These are phyloP conservation scores for Xiphophorus birchmanni DNA, from an alignment of 2,797 vertebrate species.

Conservation along the genomic window DNA sequence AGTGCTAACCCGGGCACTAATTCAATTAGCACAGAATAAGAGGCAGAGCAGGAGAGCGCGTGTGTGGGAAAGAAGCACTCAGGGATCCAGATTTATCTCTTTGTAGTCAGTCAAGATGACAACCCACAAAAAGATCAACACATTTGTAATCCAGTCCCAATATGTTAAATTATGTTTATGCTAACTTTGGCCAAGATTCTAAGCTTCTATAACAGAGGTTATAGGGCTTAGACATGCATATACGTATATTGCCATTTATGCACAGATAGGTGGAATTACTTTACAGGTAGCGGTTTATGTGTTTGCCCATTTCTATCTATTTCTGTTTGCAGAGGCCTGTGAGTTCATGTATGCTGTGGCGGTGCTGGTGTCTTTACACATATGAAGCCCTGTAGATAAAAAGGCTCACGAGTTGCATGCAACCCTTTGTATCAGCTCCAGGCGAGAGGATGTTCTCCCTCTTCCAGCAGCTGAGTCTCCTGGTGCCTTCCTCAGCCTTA, in stretches of 20 bases:
- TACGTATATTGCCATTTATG: not conserved
- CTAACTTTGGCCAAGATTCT: not conserved
- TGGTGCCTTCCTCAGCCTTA: conserved; percentile 52
- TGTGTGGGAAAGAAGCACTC: conserved; percentile 47
- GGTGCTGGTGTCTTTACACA: conserved; percentile 3
- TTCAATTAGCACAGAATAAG: conserved; percentile 71
- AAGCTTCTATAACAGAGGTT: not conserved
- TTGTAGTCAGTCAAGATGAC: conserved; percentile 34
- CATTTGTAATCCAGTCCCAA: not conserved
- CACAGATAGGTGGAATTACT: not conserved
- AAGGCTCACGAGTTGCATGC: conserved; percentile 34
- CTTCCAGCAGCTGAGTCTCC: conserved; percentile 50
- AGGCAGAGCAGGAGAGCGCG: conserved; percentile 50
- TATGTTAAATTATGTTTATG: conserved; percentile 4
- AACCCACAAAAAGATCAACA: conserved; percentile 11
- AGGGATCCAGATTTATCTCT: conserved; percentile 51
- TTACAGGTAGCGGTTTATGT: not conserved
- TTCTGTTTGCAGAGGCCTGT: conserved; percentile 29
- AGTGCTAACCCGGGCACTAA: conserved; percentile 67
- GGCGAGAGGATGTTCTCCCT: conserved; percentile 26
- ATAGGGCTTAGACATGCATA: not conserved
- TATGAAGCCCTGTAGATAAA: conserved; percentile 42
- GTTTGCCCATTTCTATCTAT: conserved; percentile 21
- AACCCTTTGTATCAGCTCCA: conserved; percentile 43
- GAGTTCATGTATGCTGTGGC: conserved; percentile 36